Conservation (phyloP, 2,113 vertebrate species). For the Pitta sordida region DNA sequence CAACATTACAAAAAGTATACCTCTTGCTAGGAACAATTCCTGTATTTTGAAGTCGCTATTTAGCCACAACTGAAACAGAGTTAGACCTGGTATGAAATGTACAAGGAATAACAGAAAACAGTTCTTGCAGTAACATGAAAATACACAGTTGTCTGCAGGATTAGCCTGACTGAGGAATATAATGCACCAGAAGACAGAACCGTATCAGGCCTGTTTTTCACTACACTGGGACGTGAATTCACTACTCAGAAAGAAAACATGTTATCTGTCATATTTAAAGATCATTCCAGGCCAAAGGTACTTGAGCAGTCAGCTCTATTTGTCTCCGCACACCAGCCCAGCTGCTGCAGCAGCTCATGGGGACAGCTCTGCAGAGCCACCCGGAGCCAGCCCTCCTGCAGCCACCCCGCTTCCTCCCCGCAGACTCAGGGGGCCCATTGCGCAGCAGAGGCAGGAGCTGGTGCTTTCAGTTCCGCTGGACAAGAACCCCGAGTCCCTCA, state of each 20-base stretch:
- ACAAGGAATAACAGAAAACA: not conserved
- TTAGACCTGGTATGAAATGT: not conserved
- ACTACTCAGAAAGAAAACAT: not conserved
- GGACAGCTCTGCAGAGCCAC: not conserved
- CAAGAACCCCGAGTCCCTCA: not conserved
- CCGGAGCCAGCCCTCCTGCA: not conserved
- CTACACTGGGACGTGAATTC: not conserved
- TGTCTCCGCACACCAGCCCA: not conserved
- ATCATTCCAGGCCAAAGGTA: not conserved
- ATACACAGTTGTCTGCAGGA: not conserved
- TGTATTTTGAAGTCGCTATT: not conserved
- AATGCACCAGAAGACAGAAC: not conserved
- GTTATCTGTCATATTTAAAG: not conserved
- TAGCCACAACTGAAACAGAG: not conserved
- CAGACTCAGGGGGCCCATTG: not conserved
- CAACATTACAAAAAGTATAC: not conserved
- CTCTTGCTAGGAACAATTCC: not conserved
- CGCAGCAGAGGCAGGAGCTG: not conserved
- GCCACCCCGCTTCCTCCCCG: not conserved
- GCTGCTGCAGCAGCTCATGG: no score
- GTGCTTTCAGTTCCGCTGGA: not conserved
- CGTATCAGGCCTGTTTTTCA: not conserved
- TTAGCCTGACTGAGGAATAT: not conserved
- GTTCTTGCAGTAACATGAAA: not conserved
- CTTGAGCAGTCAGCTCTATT: constrained; percentile 4